Evolutionary conservation across 2,888 invertebrate species (phyloP).

Genomic region (Timema podura): DNA sequence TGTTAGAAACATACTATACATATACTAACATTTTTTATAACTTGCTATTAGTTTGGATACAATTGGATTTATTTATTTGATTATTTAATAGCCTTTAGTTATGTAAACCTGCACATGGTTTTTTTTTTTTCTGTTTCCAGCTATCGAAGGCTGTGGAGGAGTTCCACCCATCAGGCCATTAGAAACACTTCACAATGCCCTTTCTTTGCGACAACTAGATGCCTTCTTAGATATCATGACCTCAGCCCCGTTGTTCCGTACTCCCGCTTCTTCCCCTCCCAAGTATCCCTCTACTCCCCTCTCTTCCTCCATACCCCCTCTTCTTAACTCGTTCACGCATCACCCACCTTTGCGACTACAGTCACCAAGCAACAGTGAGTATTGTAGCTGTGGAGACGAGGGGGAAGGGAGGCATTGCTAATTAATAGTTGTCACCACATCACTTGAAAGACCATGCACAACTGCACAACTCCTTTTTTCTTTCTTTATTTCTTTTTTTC

Average conservation of each 20-base stretch:
- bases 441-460: no score
- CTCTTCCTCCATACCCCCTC: constrained; percentile 28
- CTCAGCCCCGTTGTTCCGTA: constrained; percentile 64
- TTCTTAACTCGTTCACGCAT: constrained; percentile 38
- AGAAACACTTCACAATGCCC: constrained; percentile 95
- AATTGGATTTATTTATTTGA: no score
- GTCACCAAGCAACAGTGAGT: constrained; percentile 52
- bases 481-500: no score
- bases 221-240: constrained; percentile 84
- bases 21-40: no score
- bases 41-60: no score
- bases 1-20: no score
- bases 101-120: constrained; percentile 22
- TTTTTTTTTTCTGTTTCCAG: constrained; percentile 44
- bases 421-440: no score
- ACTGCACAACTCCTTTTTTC: no score
- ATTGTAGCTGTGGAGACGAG: neutral
- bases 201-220: constrained; percentile 89
- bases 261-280: constrained; percentile 68
- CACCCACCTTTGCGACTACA: constrained; percentile 44
- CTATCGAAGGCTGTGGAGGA: constrained; percentile 81
- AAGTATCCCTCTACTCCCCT: constrained; percentile 57
- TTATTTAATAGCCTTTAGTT: neutral
- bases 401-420: no score
- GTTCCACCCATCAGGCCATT: constrained; percentile 94